Base-by-base conservation (phyloP, 2,888 invertebrate species). In the Diploptera punctata region DNA sequence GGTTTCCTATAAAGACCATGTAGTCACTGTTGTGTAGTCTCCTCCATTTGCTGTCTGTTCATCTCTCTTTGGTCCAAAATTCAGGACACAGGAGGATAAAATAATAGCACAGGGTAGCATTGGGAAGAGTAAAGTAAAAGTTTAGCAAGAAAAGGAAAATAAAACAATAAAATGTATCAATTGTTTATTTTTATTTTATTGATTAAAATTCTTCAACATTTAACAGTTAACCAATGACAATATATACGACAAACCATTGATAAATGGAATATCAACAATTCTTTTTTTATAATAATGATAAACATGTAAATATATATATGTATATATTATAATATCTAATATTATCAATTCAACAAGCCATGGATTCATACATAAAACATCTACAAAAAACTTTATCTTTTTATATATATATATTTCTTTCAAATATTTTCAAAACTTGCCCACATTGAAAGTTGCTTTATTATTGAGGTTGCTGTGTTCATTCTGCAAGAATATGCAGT, bases 241-340 rank as follows among this genome's bases (percentile, higher is more conserved):
- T 65, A 26, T 60, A 33, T 65, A 65, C 65, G 65, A 65, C 65
- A 65, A 65, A 65, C 47, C 47, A 65, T 47, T 65, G 43, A 65
- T 47, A 47, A 26, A 65, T 65, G 65, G 19, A 65, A 47, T 65
- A 47, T 65, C 65, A 65, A 65, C 65, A 65, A 65, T 26, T 43
- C 3, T 62, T 54, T 57, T 47, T 24, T 65, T n/a, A n/a, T n/a
- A n/a, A 65, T 65, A 65, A 65, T 65, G 24, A 44, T 43, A 65
- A 65, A 65, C 65, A 65, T 65, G 47, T 65, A 65, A 65, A 65
- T 65, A 65, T 65, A 62, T 62, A 24, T 65, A n/a, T n/a, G n/a
- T n/a, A n/a, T 24, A 44, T 44, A 44, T 26, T 29, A 65, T 44
- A 26, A 44, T 44, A 65, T 26, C 47, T 44, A 65, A 26, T 65